Conservation (phyloP, 1,140 invertebrate genomes). For the Wasmannia auropunctata region DNA sequence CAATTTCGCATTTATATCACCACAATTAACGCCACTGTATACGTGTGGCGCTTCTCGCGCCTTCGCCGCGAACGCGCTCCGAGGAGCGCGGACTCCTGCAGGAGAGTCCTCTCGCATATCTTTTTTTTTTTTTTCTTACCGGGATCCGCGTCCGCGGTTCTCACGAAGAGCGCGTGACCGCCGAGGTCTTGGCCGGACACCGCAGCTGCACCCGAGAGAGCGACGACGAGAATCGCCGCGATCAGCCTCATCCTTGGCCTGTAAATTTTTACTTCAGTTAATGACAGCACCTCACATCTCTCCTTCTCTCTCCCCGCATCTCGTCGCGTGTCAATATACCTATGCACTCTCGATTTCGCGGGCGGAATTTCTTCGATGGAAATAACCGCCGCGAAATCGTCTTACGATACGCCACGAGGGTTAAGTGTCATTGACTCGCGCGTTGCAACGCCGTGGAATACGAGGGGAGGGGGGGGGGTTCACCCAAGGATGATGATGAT, state of each 20-base stretch:
- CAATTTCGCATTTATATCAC: conserved; percentile 19
- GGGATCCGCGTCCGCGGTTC: conserved; percentile 61
- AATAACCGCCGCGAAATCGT: conserved; percentile 26
- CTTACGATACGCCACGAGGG: background rate
- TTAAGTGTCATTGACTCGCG: conserved; percentile 28
- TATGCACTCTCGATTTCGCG: conserved; percentile 30
- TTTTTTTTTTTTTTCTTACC: conserved; percentile 76
- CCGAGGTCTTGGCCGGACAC: conserved; percentile 70
- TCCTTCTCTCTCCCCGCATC: background rate
- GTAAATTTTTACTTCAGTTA: conserved; percentile 25
- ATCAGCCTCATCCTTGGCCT: conserved; percentile 74
- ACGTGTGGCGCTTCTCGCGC: background rate
- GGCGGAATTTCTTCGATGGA: background rate
- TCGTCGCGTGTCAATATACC: background rate
- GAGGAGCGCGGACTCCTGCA: conserved; percentile 7
- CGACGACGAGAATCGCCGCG: conserved; percentile 73
- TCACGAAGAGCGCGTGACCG: conserved; percentile 69
- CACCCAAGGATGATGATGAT: conserved; percentile 20
- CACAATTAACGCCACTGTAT: background rate
- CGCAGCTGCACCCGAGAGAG: conserved; percentile 72
- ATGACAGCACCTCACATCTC: background rate
- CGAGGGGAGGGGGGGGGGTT: too few relatives aligned
- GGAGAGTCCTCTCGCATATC: background rate
- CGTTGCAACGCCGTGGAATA: too few relatives aligned
- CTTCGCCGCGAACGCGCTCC: too few relatives aligned